A percentile compares a stretch with the other conserved stretches of the same genome.
Conservation (phyloP, 2,797 vertebrate genomes). For the Enteromius fasciolatus region DNA sequence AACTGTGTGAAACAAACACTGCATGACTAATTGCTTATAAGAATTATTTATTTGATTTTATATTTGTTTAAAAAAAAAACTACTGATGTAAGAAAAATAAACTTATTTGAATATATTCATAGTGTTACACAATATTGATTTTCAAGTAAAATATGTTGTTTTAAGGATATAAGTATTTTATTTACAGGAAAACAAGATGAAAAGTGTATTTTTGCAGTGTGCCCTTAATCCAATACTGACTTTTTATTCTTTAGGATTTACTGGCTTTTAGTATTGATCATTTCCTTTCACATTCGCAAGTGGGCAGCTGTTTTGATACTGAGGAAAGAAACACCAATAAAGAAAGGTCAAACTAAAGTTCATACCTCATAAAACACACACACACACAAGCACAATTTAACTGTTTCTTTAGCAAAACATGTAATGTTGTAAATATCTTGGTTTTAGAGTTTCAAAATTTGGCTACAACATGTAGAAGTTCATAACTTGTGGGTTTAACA, state of each 20-base stretch:
- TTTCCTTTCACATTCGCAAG: constrained; percentile 11
- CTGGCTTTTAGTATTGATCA: constrained; percentile 29
- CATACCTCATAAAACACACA: not conserved
- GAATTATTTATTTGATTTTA: not conserved
- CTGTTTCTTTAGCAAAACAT: not conserved
- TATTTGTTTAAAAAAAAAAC: not conserved
- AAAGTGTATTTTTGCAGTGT: not conserved
- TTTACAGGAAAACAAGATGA: too few species aligned
- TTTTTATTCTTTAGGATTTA: constrained; percentile 14
- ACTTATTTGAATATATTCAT: not conserved
- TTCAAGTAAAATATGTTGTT: not conserved
- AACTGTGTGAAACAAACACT: not conserved
- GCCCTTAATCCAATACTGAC: not conserved
- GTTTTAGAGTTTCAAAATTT: not conserved
- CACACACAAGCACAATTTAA: not conserved
- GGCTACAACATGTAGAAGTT: not conserved
- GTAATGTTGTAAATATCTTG: not conserved
- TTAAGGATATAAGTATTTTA: too few species aligned
- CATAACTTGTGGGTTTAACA: not conserved
- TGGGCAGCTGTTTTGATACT: constrained; percentile 17
- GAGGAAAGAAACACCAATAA: not conserved
- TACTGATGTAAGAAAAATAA: not conserved
- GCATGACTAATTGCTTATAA: not conserved
- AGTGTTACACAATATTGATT: not conserved
- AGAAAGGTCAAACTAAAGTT: constrained; percentile 25